Percentiles rank a stretch among this genome's conserved stretches.
phyloP scores from a whole-genome alignment of 1,140 invertebrate genomes.

The Metaphire vulgaris region DNA sequence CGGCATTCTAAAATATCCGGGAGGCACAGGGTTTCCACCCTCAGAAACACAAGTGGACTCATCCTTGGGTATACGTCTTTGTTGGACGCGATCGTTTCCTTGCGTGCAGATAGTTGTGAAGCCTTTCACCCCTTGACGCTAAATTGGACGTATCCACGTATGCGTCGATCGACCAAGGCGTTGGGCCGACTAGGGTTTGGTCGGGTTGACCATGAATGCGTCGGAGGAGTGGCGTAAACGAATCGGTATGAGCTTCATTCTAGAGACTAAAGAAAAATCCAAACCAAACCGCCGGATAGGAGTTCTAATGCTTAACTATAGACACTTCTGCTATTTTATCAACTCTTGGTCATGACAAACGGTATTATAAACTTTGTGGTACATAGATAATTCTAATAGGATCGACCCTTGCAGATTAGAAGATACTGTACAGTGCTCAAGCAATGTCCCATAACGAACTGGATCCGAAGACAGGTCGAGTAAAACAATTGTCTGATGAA shows the following conservation, averaged over 20 bases:
- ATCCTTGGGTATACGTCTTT: too few relatives aligned
- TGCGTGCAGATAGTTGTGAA: too few relatives aligned
- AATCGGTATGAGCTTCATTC: background rate
- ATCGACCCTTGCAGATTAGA: background rate
- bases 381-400: background rate
- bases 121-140: too few relatives aligned
- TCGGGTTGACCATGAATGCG: too few relatives aligned
- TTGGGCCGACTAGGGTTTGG: too few relatives aligned
- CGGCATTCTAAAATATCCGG: too few relatives aligned
- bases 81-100: too few relatives aligned
- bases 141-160: too few relatives aligned
- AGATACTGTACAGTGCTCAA: background rate
- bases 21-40: too few relatives aligned
- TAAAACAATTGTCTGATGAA: background rate
- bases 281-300: background rate
- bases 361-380: background rate
- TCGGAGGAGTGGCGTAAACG: background rate
- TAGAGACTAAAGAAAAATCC: background rate
- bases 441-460: background rate
- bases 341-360: constrained; percentile 1
- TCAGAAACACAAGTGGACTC: too few relatives aligned
- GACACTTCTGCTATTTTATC: background rate
- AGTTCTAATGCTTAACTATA: background rate
- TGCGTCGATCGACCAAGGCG: too few relatives aligned
- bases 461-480: background rate